phyloP scores from a whole-genome alignment of 2,113 vertebrate species.

The Planiliza haematocheilus region DNA sequence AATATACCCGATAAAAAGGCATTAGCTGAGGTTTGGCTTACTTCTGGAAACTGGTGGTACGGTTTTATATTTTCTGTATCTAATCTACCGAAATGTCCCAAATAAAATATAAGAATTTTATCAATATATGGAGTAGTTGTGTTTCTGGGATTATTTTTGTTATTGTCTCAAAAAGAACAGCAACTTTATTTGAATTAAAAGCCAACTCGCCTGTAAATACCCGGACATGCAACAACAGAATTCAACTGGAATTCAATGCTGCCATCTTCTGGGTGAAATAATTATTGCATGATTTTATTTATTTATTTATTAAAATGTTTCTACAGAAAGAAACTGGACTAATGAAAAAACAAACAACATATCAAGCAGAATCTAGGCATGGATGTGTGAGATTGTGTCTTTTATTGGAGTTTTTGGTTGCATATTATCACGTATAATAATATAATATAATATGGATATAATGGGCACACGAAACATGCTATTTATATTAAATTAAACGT shows the following conservation, averaged over 20 bases:
- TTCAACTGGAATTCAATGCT: constrained; percentile 25
- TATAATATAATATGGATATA: too few relatives aligned
- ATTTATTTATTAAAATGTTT: too few relatives aligned
- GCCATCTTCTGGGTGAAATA: constrained; percentile 53
- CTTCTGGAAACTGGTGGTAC: background rate
- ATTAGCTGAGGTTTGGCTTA: background rate
- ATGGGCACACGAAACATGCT: too few relatives aligned
- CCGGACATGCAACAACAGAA: background rate
- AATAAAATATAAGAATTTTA: background rate
- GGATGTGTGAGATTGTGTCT: background rate
- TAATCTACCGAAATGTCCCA: background rate
- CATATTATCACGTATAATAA: background rate
- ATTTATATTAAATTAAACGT: too few relatives aligned
- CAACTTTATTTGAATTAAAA: background rate
- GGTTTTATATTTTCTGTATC: constrained; percentile 20
- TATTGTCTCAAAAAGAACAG: background rate
- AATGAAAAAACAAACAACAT: too few relatives aligned
- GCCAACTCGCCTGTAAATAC: background rate
- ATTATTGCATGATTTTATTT: background rate
- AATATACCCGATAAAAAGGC: constrained; percentile 1
- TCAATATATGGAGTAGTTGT: background rate
- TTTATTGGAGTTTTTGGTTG: background rate
- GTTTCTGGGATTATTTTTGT: background rate
- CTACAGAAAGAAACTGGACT: too few relatives aligned
- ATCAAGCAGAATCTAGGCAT: too few relatives aligned